A percentile compares a stretch with the other conserved stretches of the same genome.
Conservation (phyloP, 2,888 invertebrate species). For the Seira musarum region DNA sequence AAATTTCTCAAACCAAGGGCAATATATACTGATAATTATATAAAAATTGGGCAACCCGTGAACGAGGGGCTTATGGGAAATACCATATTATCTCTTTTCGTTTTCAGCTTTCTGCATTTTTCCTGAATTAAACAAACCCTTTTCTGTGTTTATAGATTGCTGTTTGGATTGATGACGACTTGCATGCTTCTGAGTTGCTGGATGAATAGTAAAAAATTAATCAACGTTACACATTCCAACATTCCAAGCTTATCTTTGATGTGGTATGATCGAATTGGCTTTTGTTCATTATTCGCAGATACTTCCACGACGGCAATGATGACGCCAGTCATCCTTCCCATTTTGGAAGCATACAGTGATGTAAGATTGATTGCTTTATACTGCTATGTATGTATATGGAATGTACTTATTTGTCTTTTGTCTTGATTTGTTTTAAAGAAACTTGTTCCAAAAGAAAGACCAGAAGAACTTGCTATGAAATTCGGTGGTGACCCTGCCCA, state of each 20-base stretch:
- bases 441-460: conserved; percentile 26
- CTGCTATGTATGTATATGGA: no score
- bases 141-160: no score
- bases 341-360: conserved; percentile 60
- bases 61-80: no score
- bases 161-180: conserved; percentile 88
- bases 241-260: background rate
- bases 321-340: conserved; percentile 63
- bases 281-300: conserved; percentile 13
- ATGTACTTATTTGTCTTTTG: no score
- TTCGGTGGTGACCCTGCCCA: no score
- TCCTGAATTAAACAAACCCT: no score
- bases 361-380: conserved; percentile 28
- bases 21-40: no score
- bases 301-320: conserved; percentile 66
- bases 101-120: conserved; percentile 2
- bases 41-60: no score
- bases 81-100: no score
- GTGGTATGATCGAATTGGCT: background rate
- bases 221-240: conserved; percentile 76
- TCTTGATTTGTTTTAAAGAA: no score
- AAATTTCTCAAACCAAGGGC: no score
- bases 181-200: conserved; percentile 97
- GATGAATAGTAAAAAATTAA: conserved; percentile 96
- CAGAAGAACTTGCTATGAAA: conserved; percentile 23